phyloP scores from a whole-genome alignment of 2,113 vertebrate species.

The Pluvialis apricaria region DNA sequence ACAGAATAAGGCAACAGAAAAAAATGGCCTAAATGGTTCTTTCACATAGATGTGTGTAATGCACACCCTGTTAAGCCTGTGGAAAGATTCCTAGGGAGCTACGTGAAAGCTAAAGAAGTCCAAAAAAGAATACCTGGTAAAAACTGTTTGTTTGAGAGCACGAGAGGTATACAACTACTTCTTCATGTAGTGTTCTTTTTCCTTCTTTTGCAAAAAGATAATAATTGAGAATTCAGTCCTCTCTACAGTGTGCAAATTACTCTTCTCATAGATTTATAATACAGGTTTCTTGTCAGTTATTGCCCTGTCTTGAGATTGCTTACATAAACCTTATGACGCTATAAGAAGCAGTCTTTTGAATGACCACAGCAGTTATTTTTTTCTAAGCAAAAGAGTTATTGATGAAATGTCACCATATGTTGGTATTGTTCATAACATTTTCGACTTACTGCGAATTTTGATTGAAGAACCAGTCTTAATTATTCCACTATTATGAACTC shows the following conservation, averaged over 20 bases:
- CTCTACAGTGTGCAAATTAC: neutral
- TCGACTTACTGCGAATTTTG: neutral
- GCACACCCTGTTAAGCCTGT: neutral
- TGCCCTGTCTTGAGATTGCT: neutral
- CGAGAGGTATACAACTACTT: neutral
- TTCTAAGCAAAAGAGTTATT: slow-evolving; percentile 44
- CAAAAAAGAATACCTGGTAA: neutral
- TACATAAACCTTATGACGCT: neutral
- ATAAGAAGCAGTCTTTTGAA: neutral
- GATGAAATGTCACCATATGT: slow-evolving; percentile 65
- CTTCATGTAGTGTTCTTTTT: neutral
- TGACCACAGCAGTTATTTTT: neutral
- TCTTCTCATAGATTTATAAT: neutral
- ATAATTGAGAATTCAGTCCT: neutral
- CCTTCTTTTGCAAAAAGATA: neutral
- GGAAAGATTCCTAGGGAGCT: neutral
- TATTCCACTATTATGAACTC: neutral
- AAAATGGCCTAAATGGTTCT: neutral
- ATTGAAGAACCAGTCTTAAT: neutral
- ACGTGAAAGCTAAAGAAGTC: neutral
- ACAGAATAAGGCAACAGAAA: neutral
- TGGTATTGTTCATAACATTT: neutral
- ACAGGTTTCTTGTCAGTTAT: neutral
- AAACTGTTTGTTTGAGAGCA: neutral
- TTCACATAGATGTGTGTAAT: neutral